Percentiles rank a stretch among this genome's conserved stretches.
These are phyloP conservation scores for Eutrigla gurnardus DNA, from an alignment of 2,797 vertebrate species.

Conservation along the genomic window DNA sequence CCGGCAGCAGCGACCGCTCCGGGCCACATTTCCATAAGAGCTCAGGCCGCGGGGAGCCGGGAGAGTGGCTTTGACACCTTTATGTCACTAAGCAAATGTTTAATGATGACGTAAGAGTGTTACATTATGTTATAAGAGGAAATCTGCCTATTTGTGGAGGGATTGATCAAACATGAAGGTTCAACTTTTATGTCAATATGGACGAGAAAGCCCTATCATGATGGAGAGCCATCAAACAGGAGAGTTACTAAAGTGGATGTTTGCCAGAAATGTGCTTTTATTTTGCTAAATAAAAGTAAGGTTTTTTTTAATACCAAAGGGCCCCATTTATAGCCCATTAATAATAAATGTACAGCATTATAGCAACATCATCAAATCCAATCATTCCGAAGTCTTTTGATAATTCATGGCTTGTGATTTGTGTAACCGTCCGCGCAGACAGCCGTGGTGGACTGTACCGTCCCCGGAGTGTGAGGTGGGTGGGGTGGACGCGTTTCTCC, in stretches of 20 bases:
- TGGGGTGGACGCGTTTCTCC: slow-evolving; percentile 76
- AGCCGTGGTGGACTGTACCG: slow-evolving; percentile 34
- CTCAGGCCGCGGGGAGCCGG: slow-evolving; percentile 66
- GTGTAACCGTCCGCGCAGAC: too few relatives aligned
- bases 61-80: slow-evolving; percentile 73
- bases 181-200: neutral
- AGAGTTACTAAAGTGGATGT: neutral
- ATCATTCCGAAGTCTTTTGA: neutral
- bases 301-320: neutral
- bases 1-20: slow-evolving; percentile 70
- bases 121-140: slow-evolving; percentile 16
- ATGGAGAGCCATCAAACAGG: neutral
- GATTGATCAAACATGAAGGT: neutral
- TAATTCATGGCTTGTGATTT: neutral
- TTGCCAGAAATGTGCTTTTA: neutral
- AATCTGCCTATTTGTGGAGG: neutral
- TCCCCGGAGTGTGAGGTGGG: slow-evolving; percentile 65
- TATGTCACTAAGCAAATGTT: slow-evolving; percentile 67
- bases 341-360: neutral
- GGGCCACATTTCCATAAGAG: slow-evolving; percentile 78
- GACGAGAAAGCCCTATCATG: neutral
- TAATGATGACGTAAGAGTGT: slow-evolving; percentile 50
- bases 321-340: neutral
- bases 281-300: too few relatives aligned
- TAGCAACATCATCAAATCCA: neutral